Evolutionary conservation across 2,888 invertebrate genomes (phyloP), one percentile per base, ranked within the genome.

Genomic region (Aspidiotus rigidus): DNA sequence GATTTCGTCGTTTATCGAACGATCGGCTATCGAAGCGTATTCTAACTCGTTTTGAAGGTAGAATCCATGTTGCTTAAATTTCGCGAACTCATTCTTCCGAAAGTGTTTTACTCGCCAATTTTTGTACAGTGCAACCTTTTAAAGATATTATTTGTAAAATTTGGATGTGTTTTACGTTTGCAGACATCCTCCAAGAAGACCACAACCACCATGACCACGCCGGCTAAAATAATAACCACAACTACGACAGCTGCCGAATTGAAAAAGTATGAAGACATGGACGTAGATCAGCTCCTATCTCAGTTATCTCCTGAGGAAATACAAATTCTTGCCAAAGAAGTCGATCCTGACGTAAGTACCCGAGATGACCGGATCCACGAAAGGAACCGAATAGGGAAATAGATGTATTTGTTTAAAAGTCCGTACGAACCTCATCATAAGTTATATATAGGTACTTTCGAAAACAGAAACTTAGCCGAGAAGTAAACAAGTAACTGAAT

Each of bases 341-440:
- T 97, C 75, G 99, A 99, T 83, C 99, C 99, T 74, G 99, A 99
- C 84, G 97, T 97, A 82, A 91, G 92, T 87, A 76, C 39, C 16
- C 1, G 5, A 28, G 28, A 28, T 28, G 5, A 28, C 28, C 28
- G 28, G 28, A 28, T 28, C 5, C 5, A 28, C 1, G 28, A 3
- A 5, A 5, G 28, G 28, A 28, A 28, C 2, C 28, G 5, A 28
- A 5, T 28, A 28, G 28, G 28, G 28, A 28, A 28, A 28, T 28
- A 5, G 28, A 28, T 28, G 28, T 28, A 28, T 28, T 28, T 5
- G 28, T 28, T 28, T 28, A 28, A 28, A n/a, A 28, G 1, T 28
- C 28, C 28, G 28, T 28, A 28, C 28, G 28, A 28, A 28, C 28
- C 28, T 5, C 28, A 28, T 28, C 28, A 28, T 28, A 28, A 28